These are phyloP conservation scores for Lasioglossum vierecki DNA, from an alignment of 2,888 invertebrate genomes.

Conservation along the genomic window DNA sequence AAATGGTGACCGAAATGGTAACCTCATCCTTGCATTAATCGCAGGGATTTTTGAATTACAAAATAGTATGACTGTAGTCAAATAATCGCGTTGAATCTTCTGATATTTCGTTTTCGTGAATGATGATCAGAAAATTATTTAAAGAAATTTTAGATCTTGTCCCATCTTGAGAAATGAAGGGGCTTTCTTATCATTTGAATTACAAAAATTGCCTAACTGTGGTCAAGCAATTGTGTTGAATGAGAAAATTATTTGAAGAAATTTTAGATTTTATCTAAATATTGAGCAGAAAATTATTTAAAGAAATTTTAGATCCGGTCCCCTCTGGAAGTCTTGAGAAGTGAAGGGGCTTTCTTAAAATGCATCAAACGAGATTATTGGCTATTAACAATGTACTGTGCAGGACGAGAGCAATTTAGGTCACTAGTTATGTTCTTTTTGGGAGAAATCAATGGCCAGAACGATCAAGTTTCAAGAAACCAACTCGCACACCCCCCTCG, in stretches of 20 bases:
- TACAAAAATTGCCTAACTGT: too few relatives aligned
- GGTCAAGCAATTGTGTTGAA: too few relatives aligned
- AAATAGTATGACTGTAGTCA: too few relatives aligned
- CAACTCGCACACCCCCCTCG: slow-evolving; percentile 31
- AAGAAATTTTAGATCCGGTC: too few relatives aligned
- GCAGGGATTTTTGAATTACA: neutral
- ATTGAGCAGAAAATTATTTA: too few relatives aligned
- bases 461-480: slow-evolving; percentile 26
- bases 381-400: neutral
- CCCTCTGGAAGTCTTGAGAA: neutral
- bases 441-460: neutral
- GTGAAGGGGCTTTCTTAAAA: neutral
- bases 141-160: neutral
- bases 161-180: neutral
- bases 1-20: neutral
- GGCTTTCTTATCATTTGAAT: too few relatives aligned
- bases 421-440: neutral
- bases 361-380: neutral
- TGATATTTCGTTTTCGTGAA: neutral
- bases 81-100: neutral
- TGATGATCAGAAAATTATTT: neutral
- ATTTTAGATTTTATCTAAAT: too few relatives aligned
- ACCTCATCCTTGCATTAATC: neutral
- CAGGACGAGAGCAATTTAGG: neutral
- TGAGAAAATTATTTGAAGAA: too few relatives aligned